Conservation (phyloP, 1,140 invertebrate genomes). For the Papilio glaucus region DNA sequence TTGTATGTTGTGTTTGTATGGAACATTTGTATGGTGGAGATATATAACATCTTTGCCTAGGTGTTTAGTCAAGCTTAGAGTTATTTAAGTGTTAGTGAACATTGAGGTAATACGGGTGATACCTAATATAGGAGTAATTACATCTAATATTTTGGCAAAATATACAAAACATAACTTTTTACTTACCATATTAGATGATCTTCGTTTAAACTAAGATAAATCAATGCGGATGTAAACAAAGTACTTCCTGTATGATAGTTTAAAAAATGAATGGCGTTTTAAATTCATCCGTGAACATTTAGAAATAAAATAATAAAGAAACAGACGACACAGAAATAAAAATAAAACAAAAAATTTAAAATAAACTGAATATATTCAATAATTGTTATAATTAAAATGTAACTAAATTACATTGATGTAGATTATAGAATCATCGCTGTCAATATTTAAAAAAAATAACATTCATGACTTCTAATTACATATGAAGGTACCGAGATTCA, state of each 20-base stretch:
- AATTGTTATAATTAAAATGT: constrained; percentile 74
- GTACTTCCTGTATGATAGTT: background rate
- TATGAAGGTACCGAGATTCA: constrained; percentile 77
- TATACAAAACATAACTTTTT: constrained; percentile 1
- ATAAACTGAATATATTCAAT: constrained; percentile 83
- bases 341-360: constrained; percentile 81
- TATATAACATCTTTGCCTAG: background rate
- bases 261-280: background rate
- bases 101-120: too few species aligned
- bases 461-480: constrained; percentile 51
- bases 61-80: background rate
- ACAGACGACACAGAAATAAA: constrained; percentile 64
- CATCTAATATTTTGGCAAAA: background rate
- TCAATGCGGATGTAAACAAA: background rate
- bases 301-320: constrained; percentile 42
- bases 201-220: constrained; percentile 9
- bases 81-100: constrained; percentile 3
- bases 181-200: constrained; percentile 24
- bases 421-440: constrained; percentile 62
- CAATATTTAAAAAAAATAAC: constrained; percentile 50
- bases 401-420: constrained; percentile 74
- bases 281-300: constrained; percentile 40
- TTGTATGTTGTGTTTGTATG: too few species aligned
- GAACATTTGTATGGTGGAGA: too few species aligned
- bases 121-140: too few species aligned